These are phyloP conservation scores for Parnassius smintheus DNA, from an alignment of 2,888 invertebrate genomes.

Conservation along the genomic window DNA sequence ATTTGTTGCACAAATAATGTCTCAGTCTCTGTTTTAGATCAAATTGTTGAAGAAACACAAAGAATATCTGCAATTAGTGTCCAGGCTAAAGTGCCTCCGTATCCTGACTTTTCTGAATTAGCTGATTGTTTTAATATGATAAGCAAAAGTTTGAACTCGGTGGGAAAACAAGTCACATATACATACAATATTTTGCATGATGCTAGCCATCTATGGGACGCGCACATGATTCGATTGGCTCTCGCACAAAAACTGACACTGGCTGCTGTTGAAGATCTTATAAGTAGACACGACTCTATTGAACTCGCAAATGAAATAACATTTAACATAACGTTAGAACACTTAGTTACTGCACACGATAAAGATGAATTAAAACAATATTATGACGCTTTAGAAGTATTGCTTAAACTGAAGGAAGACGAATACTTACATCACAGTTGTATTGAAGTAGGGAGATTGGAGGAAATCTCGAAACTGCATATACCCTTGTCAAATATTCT, in stretches of 20 bases:
- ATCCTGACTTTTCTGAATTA: constrained; percentile 36
- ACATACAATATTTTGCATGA: constrained; percentile 56
- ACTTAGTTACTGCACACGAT: constrained; percentile 51
- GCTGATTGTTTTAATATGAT: constrained; percentile 43
- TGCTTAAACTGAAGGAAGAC: constrained; percentile 49
- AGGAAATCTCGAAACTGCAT: constrained; percentile 56
- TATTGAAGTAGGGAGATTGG: constrained; percentile 53
- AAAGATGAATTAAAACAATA: constrained; percentile 51
- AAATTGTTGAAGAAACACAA: constrained; percentile 20
- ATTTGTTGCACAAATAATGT: constrained; percentile 21
- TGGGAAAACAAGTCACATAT: constrained; percentile 56
- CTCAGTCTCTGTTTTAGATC: constrained; percentile 2
- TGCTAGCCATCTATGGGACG: constrained; percentile 62
- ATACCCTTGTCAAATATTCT: constrained; percentile 47
- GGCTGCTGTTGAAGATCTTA: constrained; percentile 64
- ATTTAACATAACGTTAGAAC: constrained; percentile 58
- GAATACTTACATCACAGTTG: constrained; percentile 54
- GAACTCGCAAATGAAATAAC: constrained; percentile 57
- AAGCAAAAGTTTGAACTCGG: constrained; percentile 50
- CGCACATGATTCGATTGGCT: constrained; percentile 59
- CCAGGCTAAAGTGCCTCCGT: constrained; percentile 26
- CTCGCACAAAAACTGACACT: constrained; percentile 60
- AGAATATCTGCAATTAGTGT: constrained; percentile 12
- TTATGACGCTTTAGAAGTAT: constrained; percentile 39
- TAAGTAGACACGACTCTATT: constrained; percentile 54